phyloP scores from a whole-genome alignment of 23 tunicate species.

The Phallusia fumigata region DNA sequence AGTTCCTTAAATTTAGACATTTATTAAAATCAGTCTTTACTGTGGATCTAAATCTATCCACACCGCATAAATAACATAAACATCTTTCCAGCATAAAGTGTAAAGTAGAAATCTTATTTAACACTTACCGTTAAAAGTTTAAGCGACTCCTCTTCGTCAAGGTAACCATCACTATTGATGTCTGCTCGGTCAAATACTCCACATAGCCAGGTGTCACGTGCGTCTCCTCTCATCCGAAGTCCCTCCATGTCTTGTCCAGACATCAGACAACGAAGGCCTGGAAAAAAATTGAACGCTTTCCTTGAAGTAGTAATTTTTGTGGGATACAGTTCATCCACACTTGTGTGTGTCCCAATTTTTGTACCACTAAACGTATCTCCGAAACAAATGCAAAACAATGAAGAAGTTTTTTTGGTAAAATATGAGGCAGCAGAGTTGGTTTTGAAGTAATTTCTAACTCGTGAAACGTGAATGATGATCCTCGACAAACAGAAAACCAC shows the following conservation, averaged over 20 bases:
- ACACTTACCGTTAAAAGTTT: slow-evolving; percentile 67
- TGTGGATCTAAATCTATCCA: neutral
- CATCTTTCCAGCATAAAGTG: neutral
- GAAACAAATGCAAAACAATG: no score
- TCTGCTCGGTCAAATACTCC: slow-evolving; percentile 83
- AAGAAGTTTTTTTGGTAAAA: no score
- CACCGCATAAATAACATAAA: neutral
- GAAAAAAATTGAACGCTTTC: neutral
- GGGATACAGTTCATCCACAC: no score
- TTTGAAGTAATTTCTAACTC: no score
- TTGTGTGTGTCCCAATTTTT: no score
- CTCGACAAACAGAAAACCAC: no score
- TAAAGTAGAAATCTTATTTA: neutral
- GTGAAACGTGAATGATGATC: no score
- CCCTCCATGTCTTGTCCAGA: slow-evolving; percentile 73
- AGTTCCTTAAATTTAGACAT: no score
- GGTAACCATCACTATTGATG: slow-evolving; percentile 78
- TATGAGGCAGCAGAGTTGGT: no score
- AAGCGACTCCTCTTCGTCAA: slow-evolving; percentile 89
- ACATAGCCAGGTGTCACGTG: slow-evolving; percentile 79
- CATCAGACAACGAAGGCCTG: slow-evolving; percentile 84
- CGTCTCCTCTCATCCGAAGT: slow-evolving; percentile 48
- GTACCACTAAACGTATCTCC: no score
- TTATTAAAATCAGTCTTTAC: no score
- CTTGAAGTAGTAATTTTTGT: no score